phyloP scores from a whole-genome alignment of 2,113 vertebrate genomes.

The Rhynchopsitta pachyrhyncha region DNA sequence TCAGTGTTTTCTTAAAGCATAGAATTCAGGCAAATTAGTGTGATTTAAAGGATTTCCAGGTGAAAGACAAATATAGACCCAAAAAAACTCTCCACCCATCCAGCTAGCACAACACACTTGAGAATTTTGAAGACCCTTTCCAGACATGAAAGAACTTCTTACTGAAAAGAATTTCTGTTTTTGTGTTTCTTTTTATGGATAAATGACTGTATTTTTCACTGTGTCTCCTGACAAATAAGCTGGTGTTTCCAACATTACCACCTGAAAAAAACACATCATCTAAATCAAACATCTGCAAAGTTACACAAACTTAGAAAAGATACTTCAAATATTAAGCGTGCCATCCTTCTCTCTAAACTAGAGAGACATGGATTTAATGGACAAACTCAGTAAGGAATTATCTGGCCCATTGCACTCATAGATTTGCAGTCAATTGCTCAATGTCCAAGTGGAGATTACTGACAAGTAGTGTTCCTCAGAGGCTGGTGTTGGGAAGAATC shows the following conservation, averaged over 20 bases:
- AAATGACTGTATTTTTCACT: neutral
- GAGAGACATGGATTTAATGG: neutral
- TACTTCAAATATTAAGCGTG: neutral
- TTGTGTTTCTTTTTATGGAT: neutral
- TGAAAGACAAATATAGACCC: neutral
- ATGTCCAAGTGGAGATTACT: neutral
- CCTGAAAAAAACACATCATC: rapidly evolving
- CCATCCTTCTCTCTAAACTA: neutral
- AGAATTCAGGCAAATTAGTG: neutral
- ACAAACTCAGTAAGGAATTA: neutral
- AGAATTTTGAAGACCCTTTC: neutral
- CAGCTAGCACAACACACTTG: neutral
- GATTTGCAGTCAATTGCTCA: neutral
- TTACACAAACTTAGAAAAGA: neutral
- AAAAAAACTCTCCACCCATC: neutral
- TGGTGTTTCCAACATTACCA: neutral
- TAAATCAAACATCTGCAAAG: neutral
- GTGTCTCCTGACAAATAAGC: neutral
- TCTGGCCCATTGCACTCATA: neutral
- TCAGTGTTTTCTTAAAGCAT: neutral
- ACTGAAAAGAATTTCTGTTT: neutral
- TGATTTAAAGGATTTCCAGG: neutral
- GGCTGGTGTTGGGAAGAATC: neutral
- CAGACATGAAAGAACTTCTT: neutral
- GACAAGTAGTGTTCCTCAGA: neutral